Evolutionary conservation across 2,888 invertebrate species (phyloP), one percentile per base, ranked within the genome.

Genomic region (Heterodera filipjevi): DNA sequence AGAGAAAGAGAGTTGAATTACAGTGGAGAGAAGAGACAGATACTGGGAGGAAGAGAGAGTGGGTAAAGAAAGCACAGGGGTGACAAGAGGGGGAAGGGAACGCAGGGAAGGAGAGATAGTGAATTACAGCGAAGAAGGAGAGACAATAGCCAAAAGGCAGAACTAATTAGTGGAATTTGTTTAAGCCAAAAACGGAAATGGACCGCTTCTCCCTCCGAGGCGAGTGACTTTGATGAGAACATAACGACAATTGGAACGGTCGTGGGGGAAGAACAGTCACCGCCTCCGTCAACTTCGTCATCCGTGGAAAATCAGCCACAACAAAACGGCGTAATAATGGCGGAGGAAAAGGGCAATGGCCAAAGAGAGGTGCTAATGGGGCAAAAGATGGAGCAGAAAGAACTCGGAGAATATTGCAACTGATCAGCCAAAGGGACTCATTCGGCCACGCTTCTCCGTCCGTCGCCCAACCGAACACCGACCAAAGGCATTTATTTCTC

Each of bases 271-370:
- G 59, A 68, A 35, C 68, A 68, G 16, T 68, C 68, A 33, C 33
- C 68, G 33, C 68, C 68, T 5, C 68, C 68, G 68, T 68, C 68
- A 33, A 33, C 68, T 16, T 68, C 68, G 32, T 68, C 68, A 19
- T 68, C 68, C 8, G 68, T 68, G 33, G 68, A 68, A 32, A 68
- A 68, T 27, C 68, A 68, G 68, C 68, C 68, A 35, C 68, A 68
- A 22, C 68, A 68, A 5, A 35, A 35, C 14, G 68, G 68, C 64
- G n/a, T n/a, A n/a, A 64, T 8, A 35, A 68, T 27, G 33, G 32
- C 19, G 22, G 68, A 33, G 68, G 68, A 66, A 32, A 10, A 27
- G 6, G 59, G n/a, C 22, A 27, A 59, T 59, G 53, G 22, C 10
- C 22, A 59, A 59, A 27, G 27, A 16, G n/a, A 59, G 19, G 22